A percentile compares a stretch with the other conserved stretches of the same genome.
phyloP scores from a whole-genome alignment of 2,797 vertebrate species.

The Sebastes nivosus region DNA sequence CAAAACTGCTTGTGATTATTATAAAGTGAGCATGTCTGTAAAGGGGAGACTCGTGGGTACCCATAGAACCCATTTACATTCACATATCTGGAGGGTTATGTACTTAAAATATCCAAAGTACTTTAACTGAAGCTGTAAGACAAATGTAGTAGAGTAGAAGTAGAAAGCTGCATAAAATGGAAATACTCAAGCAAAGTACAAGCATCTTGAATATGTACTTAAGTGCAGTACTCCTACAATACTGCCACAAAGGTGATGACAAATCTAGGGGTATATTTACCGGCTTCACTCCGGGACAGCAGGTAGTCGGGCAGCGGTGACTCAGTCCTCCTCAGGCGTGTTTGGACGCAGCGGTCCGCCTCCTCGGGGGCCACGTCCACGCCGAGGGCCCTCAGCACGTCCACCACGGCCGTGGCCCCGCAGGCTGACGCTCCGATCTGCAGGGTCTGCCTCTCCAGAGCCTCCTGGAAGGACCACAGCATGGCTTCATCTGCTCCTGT shows the following conservation, averaged over 20 bases:
- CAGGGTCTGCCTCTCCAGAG: constrained; percentile 79
- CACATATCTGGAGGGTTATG: not conserved
- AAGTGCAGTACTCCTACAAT: not conserved
- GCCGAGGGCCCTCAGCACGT: constrained; percentile 80
- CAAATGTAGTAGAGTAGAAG: not conserved
- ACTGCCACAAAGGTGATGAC: not conserved
- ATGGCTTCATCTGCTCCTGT: constrained; percentile 59
- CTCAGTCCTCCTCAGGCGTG: constrained; percentile 78
- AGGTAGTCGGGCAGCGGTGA: constrained; percentile 80
- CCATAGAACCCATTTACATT: too few relatives aligned
- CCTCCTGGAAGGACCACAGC: constrained; percentile 83
- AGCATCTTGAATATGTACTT: not conserved
- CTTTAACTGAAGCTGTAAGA: too few relatives aligned
- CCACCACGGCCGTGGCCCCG: constrained; percentile 83
- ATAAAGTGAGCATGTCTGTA: too few relatives aligned
- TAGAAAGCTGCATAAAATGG: not conserved
- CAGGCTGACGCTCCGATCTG: constrained; percentile 84
- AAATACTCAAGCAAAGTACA: not conserved
- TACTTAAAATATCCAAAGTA: not conserved
- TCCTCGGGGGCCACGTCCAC: constrained; percentile 68
- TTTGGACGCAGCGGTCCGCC: constrained; percentile 77
- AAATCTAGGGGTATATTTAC: constrained; percentile 41
- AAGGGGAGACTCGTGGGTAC: too few relatives aligned
- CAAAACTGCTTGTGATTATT: too few relatives aligned
- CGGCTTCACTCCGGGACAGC: constrained; percentile 82